Percentiles rank a stretch among this genome's conserved stretches.
These are phyloP conservation scores for Luperina testacea DNA, from an alignment of 2,888 invertebrate species.

Conservation along the genomic window DNA sequence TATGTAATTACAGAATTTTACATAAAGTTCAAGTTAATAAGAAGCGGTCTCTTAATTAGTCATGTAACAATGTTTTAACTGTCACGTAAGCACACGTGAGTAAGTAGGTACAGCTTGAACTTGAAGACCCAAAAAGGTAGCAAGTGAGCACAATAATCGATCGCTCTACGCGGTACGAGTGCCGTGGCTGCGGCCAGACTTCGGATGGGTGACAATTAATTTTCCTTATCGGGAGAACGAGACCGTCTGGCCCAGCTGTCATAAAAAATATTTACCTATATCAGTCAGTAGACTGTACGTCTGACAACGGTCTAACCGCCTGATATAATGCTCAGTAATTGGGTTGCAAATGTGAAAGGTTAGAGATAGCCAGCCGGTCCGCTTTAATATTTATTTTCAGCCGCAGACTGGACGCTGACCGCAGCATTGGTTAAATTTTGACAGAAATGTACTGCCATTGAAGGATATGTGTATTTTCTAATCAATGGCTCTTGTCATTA, in stretches of 20 bases:
- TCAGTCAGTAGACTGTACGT: constrained; percentile 38
- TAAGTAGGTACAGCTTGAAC: neutral
- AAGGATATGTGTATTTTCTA: neutral
- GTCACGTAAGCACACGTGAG: neutral
- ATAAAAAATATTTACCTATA: constrained; percentile 51
- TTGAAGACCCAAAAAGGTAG: neutral
- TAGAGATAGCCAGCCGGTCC: constrained; percentile 13
- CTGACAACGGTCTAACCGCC: constrained; percentile 52
- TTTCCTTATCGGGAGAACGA: neutral
- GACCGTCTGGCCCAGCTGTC: constrained; percentile 5
- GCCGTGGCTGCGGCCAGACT: neutral
- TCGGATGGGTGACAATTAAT: constrained; percentile 14
- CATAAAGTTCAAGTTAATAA: neutral
- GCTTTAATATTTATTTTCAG: constrained; percentile 44
- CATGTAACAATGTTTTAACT: neutral
- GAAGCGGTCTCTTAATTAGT: neutral
- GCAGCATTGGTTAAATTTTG: constrained; percentile 1
- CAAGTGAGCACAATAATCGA: neutral
- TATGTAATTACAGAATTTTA: neutral
- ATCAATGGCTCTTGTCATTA: neutral
- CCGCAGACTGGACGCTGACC: constrained; percentile 17
- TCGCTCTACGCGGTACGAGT: neutral
- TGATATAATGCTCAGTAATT: constrained; percentile 50
- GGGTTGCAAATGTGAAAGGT: constrained; percentile 44
- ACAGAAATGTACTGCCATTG: neutral